A percentile compares a stretch with the other conserved stretches of the same genome.
phyloP scores from a whole-genome alignment of 2,888 invertebrate genomes.

The Aphodius granarius region DNA sequence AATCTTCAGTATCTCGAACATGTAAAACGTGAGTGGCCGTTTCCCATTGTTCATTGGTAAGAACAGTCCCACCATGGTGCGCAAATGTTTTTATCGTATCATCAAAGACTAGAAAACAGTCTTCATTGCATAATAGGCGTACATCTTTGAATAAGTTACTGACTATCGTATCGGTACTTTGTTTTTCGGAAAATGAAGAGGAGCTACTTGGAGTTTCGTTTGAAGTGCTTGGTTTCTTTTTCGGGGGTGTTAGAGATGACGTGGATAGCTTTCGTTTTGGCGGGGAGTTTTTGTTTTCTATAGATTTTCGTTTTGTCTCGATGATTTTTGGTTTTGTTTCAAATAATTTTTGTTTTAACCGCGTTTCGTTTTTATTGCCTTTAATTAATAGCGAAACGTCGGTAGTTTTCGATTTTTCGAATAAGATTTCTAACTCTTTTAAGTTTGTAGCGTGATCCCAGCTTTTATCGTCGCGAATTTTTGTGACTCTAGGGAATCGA shows the following conservation, averaged over 20 bases:
- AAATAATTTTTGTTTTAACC: too few species aligned
- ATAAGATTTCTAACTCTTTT: constrained; percentile 69
- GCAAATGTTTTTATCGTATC: constrained; percentile 53
- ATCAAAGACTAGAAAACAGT: not conserved
- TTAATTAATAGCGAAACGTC: constrained; percentile 62
- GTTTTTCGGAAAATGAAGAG: too few species aligned
- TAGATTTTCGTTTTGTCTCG: not conserved
- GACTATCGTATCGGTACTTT: constrained; percentile 11
- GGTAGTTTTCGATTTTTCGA: constrained; percentile 68
- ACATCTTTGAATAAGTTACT: constrained; percentile 2
- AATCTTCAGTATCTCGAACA: constrained; percentile 37
- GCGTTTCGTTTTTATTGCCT: constrained; percentile 41
- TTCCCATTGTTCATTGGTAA: constrained; percentile 41
- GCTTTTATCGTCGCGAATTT: constrained; percentile 80
- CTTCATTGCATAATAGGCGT: not conserved
- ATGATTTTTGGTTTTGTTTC: constrained; percentile 25
- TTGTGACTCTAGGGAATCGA: constrained; percentile 87
- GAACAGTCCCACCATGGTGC: constrained; percentile 61
- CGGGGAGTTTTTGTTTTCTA: constrained; percentile 24
- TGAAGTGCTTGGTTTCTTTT: not conserved
- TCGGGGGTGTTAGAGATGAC: too few species aligned
- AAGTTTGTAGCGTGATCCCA: constrained; percentile 84
- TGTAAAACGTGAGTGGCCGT: constrained; percentile 52
- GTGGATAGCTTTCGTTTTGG: constrained; percentile 20
- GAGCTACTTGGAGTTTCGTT: too few species aligned